A percentile compares a stretch with the other conserved stretches of the same genome.
phyloP scores from a whole-genome alignment of 37 sponge, comb jelly and placozoan genomes.

The Cladorhizidae sp. region DNA sequence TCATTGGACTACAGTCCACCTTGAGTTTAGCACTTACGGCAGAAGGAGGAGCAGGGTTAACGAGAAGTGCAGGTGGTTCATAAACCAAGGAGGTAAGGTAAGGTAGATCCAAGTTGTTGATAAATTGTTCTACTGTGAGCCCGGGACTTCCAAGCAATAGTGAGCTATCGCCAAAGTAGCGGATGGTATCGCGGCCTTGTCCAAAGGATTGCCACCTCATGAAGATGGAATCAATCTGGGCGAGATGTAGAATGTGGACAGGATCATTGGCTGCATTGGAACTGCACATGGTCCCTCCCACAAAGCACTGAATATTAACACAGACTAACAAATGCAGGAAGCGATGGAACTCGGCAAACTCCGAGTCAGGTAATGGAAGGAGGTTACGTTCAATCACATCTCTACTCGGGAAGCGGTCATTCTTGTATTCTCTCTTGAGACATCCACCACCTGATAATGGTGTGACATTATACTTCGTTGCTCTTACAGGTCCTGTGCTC shows the following conservation, averaged over 20 bases:
- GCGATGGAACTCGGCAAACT: constrained; percentile 46
- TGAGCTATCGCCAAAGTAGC: constrained; percentile 49
- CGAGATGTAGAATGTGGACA: constrained; percentile 49
- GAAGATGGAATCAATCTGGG: constrained; percentile 62
- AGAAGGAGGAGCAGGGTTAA: constrained; percentile 32
- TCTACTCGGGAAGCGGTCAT: constrained; percentile 49
- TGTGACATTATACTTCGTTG: constrained; percentile 29
- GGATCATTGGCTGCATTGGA: constrained; percentile 67
- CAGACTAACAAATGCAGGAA: constrained; percentile 61
- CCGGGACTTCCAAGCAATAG: constrained; percentile 29
- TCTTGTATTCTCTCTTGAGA: constrained; percentile 52
- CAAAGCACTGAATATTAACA: constrained; percentile 61
- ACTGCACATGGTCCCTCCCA: constrained; percentile 76
- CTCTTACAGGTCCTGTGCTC: constrained; percentile 56
- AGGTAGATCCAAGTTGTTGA: constrained; percentile 59
- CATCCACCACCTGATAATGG: constrained; percentile 77
- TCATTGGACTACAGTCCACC: constrained; percentile 32
- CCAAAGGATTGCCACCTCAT: constrained; percentile 62
- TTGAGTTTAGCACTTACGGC: neutral
- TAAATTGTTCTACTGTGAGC: constrained; percentile 50
- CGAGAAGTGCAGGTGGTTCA: constrained; percentile 39
- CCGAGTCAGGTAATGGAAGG: constrained; percentile 27
- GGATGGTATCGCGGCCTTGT: constrained; percentile 6
- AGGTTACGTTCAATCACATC: constrained; percentile 53
- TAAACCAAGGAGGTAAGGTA: constrained; percentile 42